These are phyloP conservation scores for Rotaria sp. DNA, from an alignment of 2,888 invertebrate genomes.

Conservation along the genomic window DNA sequence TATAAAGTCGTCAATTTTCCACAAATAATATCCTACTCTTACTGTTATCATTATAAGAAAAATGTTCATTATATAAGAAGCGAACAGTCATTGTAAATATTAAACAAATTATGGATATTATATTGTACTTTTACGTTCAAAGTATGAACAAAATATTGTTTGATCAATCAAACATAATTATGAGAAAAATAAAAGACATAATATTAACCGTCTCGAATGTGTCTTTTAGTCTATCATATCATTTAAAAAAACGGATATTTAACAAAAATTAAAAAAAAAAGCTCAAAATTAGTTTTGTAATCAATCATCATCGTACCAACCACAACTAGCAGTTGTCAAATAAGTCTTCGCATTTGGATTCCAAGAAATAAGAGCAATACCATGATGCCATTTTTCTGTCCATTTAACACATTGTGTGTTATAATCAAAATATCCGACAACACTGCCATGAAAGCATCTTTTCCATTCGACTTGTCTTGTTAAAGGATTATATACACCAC, in stretches of 20 bases:
- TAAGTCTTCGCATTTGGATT: background rate
- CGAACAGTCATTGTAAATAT: too few species aligned
- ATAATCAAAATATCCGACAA: constrained; percentile 1
- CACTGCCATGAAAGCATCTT: background rate
- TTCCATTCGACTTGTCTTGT: background rate
- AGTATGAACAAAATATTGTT: background rate
- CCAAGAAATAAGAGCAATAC: background rate
- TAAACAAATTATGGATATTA: background rate
- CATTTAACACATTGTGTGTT: background rate
- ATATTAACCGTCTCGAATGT: too few species aligned
- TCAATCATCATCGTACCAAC: background rate
- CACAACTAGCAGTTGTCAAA: background rate
- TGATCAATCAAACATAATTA: background rate
- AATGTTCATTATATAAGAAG: too few species aligned
- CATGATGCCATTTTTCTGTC: constrained; percentile 19
- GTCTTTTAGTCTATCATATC: too few species aligned
- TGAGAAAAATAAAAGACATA: background rate
- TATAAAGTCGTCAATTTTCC: too few species aligned
- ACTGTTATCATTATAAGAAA: too few species aligned
- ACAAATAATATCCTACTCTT: too few species aligned
- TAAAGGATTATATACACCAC: background rate
- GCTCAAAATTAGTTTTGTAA: background rate
- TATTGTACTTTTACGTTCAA: background rate
- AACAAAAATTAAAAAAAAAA: background rate
- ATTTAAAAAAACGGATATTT: too few species aligned